A percentile compares a stretch with the other conserved stretches of the same genome.
Evolutionary conservation across 2,888 invertebrate genomes (phyloP).

Genomic region (Gortyna flavago): DNA sequence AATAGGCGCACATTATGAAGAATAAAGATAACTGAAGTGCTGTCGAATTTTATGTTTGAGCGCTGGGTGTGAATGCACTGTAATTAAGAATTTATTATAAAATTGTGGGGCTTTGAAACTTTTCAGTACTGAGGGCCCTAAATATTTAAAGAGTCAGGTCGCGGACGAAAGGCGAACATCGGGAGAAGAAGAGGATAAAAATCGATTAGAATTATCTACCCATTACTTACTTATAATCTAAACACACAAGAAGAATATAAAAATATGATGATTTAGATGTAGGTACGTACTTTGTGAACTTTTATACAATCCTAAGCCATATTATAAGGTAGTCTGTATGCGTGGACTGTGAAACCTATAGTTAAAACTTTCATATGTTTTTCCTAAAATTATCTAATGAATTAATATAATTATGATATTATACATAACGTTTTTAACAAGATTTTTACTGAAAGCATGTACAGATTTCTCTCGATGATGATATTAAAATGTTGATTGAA

Average conservation of each 20-base stretch:
- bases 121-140: constrained; percentile 12
- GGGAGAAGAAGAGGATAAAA: constrained; percentile 33
- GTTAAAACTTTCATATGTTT: constrained; percentile 32
- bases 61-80: constrained; percentile 49
- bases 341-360: constrained; percentile 16
- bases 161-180: constrained; percentile 33
- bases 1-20: constrained; percentile 44
- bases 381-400: constrained; percentile 30
- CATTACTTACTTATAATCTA: constrained; percentile 10
- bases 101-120: constrained; percentile 8
- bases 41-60: constrained; percentile 51
- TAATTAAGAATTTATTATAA: constrained; percentile 37
- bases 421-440: constrained; percentile 31
- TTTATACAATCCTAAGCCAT: constrained; percentile 22
- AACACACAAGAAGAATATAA: constrained; percentile 11
- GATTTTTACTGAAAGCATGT: constrained; percentile 51
- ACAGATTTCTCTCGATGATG: constrained; percentile 63
- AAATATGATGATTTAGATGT: constrained; percentile 11
- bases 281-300: constrained; percentile 16
- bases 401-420: constrained; percentile 9
- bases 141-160: constrained; percentile 9
- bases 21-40: constrained; percentile 45
- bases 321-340: constrained; percentile 19
- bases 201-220: constrained; percentile 6
- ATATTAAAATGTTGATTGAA: constrained; percentile 63